Evolutionary conservation across 2,888 invertebrate species (phyloP).

Genomic region (Sphaerolaimus hirsutus): DNA sequence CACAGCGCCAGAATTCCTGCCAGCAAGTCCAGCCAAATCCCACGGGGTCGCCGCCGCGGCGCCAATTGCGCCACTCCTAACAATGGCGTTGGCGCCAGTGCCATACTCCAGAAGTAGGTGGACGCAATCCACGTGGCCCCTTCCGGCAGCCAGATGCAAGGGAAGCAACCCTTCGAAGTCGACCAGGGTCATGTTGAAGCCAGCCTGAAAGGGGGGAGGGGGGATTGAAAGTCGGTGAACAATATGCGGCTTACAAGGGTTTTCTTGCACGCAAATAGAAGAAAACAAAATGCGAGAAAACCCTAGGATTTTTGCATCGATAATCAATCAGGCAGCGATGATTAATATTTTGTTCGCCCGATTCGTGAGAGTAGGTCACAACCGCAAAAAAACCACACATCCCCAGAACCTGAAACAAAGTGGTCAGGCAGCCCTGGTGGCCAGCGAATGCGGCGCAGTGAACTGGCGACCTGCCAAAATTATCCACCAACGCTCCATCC

Average conservation of each 20-base stretch:
- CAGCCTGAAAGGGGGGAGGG: not conserved
- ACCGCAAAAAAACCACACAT: not conserved
- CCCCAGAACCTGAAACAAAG: not conserved
- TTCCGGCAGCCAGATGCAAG: constrained; percentile 1
- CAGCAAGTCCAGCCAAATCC: no score
- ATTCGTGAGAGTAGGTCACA: no score
- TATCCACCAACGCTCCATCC: no score
- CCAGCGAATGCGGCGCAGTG: constrained; percentile 7
- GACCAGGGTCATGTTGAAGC: not conserved
- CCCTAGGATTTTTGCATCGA: no score
- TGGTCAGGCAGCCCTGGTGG: constrained; percentile 2
- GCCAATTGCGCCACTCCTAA: no score
- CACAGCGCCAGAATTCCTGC: no score
- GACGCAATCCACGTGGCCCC: not conserved
- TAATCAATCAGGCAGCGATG: no score
- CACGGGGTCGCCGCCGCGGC: no score
- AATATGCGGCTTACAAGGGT: not conserved
- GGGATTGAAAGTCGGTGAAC: not conserved
- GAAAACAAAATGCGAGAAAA: no score
- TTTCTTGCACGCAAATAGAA: no score
- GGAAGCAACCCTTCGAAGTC: constrained; percentile 1
- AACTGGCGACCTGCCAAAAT: constrained; percentile 2
- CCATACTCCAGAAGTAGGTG: constrained; percentile 1
- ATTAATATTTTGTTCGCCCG: no score
- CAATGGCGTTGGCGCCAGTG: no score